Percentiles rank a stretch among this genome's conserved stretches.
These are phyloP conservation scores for Falcaria lacertinaria DNA, from an alignment of 2,888 invertebrate genomes.

Conservation along the genomic window DNA sequence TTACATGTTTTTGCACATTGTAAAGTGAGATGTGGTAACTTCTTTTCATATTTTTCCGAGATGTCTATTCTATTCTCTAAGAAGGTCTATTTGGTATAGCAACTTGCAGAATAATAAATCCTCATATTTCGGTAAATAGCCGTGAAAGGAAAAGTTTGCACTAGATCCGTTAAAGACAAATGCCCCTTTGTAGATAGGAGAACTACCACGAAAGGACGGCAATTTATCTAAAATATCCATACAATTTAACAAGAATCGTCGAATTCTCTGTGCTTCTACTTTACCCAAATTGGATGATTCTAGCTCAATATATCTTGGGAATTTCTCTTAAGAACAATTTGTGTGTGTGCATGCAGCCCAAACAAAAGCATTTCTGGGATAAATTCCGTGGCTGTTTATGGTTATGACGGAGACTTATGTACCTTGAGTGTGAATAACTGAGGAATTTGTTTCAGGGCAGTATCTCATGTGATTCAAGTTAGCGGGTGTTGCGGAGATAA, in stretches of 20 bases:
- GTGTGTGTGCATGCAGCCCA: constrained; percentile 45
- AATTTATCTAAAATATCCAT: constrained; percentile 76
- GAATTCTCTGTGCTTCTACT: constrained; percentile 71
- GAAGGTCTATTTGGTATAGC: background rate
- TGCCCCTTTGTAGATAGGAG: constrained; percentile 66
- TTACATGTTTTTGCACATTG: too few species aligned
- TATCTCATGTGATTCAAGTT: constrained; percentile 44
- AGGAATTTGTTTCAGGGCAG: constrained; percentile 37
- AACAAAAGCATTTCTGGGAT: constrained; percentile 64
- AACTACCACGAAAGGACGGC: constrained; percentile 61
- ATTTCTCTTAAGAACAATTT: constrained; percentile 71
- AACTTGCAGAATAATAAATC: constrained; percentile 28
- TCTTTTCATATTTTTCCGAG: too few species aligned
- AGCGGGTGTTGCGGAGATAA: constrained; percentile 38
- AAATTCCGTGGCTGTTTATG: constrained; percentile 63
- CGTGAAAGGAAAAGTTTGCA: constrained; percentile 53
- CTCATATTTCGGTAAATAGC: constrained; percentile 34
- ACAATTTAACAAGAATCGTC: constrained; percentile 68
- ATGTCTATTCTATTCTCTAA: too few species aligned
- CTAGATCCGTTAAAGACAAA: constrained; percentile 66
- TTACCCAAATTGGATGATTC: constrained; percentile 74
- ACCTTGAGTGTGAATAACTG: constrained; percentile 47
- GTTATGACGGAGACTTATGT: constrained; percentile 58
- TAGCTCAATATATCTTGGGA: constrained; percentile 67
- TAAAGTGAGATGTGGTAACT: too few species aligned